Conservation (phyloP, 1,140 invertebrate genomes). For the Cyphomyrmex costatus region DNA sequence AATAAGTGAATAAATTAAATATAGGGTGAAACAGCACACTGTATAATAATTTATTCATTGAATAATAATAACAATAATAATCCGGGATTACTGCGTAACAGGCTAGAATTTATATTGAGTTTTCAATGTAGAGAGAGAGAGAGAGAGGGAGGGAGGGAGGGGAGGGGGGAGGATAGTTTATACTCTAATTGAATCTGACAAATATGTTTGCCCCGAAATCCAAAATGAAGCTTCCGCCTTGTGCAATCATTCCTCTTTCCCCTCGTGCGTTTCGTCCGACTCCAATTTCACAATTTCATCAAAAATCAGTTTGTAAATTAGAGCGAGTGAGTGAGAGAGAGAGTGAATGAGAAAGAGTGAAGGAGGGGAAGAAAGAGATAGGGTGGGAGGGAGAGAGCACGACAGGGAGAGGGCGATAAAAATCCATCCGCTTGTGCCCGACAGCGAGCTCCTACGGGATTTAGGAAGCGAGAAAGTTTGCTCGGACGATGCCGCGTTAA, state of each 20-base stretch:
- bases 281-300: conserved; percentile 49
- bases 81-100: conserved; percentile 24
- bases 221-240: conserved; percentile 44
- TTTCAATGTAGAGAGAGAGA: conserved; percentile 22
- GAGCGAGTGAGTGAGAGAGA: conserved; percentile 3
- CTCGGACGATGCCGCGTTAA: conserved; percentile 70
- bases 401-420: conserved; percentile 60
- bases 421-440: conserved; percentile 62
- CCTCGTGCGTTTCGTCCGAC: conserved; percentile 23
- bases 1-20: neutral
- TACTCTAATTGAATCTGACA: conserved; percentile 45
- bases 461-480: conserved; percentile 73
- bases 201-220: conserved; percentile 53
- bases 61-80: conserved; percentile 53
- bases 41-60: conserved; percentile 33
- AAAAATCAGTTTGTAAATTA: conserved; percentile 60
- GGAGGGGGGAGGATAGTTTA: conserved; percentile 34
- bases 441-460: conserved; percentile 63
- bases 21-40: neutral
- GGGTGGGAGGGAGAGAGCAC: neutral
- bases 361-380: neutral
- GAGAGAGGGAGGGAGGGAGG: neutral
- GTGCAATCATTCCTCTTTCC: conserved; percentile 18
- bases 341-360: neutral
- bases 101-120: conserved; percentile 44